Conservation (phyloP, 1,140 invertebrate species). For the Drosophila fuyamai region DNA sequence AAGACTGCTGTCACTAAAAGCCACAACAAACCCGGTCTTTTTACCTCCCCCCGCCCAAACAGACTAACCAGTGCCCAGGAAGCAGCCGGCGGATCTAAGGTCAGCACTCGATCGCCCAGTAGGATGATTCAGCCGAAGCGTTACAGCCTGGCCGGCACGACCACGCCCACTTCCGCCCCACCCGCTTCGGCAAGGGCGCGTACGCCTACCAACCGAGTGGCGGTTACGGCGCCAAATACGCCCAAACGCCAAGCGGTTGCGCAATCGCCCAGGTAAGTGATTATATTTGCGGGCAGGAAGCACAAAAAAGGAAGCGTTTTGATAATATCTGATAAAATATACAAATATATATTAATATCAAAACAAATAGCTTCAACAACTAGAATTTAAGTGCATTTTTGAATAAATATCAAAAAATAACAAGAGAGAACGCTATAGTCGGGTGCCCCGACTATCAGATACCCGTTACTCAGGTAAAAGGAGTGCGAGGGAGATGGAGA, state of each 20-base stretch:
- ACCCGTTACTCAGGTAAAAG: too few species aligned
- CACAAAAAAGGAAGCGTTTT: background rate
- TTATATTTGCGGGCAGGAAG: too few species aligned
- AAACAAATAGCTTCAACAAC: too few species aligned
- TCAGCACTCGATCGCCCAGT: constrained; percentile 77
- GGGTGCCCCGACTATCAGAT: too few species aligned
- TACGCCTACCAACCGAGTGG: constrained; percentile 68
- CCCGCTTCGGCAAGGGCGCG: constrained; percentile 53
- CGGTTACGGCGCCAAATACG: constrained; percentile 74
- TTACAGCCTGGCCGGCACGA: constrained; percentile 68
- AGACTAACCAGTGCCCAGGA: constrained; percentile 72
- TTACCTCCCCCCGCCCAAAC: constrained; percentile 69
- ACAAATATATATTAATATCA: too few species aligned
- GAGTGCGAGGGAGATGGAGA: too few species aligned
- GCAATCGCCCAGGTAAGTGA: constrained; percentile 71
- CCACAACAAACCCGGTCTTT: constrained; percentile 56
- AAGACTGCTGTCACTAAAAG: constrained; percentile 72
- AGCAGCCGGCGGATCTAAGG: constrained; percentile 57
- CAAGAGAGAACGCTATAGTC: too few species aligned
- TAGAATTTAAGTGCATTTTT: too few species aligned
- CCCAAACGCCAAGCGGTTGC: constrained; percentile 71
- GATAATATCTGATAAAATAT: background rate
- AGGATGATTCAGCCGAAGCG: constrained; percentile 82
- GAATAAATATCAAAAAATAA: too few species aligned
- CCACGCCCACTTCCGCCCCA: constrained; percentile 38